Evolutionary conservation across 2,888 invertebrate genomes (phyloP).

Genomic region (Acleris laterana): DNA sequence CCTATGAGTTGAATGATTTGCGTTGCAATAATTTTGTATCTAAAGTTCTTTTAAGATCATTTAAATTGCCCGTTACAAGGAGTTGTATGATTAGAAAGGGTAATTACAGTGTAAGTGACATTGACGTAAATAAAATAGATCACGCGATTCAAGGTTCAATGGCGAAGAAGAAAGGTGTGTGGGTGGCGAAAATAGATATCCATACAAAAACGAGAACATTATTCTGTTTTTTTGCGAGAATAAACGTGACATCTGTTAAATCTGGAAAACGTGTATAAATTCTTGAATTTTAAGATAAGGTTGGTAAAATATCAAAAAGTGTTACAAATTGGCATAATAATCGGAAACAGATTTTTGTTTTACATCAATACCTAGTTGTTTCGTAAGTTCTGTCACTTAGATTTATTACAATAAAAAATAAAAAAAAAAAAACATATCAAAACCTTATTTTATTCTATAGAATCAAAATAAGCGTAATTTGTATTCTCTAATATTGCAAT

Average conservation of each 20-base stretch:
- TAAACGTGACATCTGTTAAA: not conserved
- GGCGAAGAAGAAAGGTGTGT: constrained; percentile 14
- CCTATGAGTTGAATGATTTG: constrained; percentile 1
- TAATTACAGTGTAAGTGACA: not conserved
- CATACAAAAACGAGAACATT: constrained; percentile 1
- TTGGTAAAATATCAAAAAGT: too few relatives aligned
- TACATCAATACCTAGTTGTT: too few relatives aligned
- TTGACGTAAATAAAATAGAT: constrained; percentile 5
- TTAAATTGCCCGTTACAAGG: not conserved
- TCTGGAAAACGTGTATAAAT: not conserved
- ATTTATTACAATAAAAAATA: too few relatives aligned
- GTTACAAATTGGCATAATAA: too few relatives aligned
- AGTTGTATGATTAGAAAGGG: constrained; percentile 5
- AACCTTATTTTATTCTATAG: too few relatives aligned
- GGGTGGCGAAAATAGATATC: not conserved
- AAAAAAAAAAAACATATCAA: too few relatives aligned
- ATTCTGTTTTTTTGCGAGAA: not conserved
- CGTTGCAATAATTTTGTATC: not conserved
- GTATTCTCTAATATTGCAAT: too few relatives aligned
- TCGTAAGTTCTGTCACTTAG: too few relatives aligned
- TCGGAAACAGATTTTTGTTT: too few relatives aligned
- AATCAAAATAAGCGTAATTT: too few relatives aligned
- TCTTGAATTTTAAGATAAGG: not conserved
- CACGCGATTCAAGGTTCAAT: constrained; percentile 9
- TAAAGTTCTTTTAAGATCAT: not conserved